phyloP scores from a whole-genome alignment of 2,113 vertebrate species.

The Hyla sarda region DNA sequence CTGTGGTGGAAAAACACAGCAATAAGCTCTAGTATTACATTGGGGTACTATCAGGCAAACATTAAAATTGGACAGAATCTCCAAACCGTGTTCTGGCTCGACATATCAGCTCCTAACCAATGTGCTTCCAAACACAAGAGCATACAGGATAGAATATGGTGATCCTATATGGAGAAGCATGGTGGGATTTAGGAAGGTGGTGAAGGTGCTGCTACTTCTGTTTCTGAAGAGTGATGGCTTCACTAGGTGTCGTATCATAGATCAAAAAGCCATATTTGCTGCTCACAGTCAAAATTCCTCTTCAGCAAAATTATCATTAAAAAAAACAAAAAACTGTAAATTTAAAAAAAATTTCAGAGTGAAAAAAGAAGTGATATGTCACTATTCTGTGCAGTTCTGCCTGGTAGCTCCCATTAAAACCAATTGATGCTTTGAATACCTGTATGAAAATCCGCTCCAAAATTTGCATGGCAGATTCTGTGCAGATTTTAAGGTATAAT shows the following conservation, averaged over 20 bases:
- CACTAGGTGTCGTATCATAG: not conserved
- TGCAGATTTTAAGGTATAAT: too few relatives aligned
- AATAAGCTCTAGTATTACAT: not conserved
- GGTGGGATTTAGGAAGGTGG: not conserved
- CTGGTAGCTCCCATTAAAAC: too few relatives aligned
- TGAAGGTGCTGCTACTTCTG: not conserved
- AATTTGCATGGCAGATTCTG: too few relatives aligned
- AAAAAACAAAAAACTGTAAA: too few relatives aligned
- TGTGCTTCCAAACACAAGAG: not conserved
- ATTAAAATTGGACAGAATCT: conserved; percentile 31
- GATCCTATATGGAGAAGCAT: conserved; percentile 12
- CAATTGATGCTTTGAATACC: too few relatives aligned
- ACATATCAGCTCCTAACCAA: not conserved
- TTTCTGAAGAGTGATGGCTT: not conserved
- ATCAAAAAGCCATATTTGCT: not conserved
- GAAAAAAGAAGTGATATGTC: too few relatives aligned
- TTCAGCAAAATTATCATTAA: too few relatives aligned
- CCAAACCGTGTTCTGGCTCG: not conserved
- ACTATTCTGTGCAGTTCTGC: too few relatives aligned
- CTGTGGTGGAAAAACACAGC: conserved; percentile 48
- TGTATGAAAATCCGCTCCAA: too few relatives aligned
- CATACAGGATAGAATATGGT: not conserved
- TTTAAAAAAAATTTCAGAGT: too few relatives aligned
- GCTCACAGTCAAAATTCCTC: too few relatives aligned
- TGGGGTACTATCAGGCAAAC: conserved; percentile 23